A percentile compares a stretch with the other conserved stretches of the same genome.
Evolutionary conservation across 2,797 vertebrate genomes (phyloP).

Genomic region (Ceyx erithaca): DNA sequence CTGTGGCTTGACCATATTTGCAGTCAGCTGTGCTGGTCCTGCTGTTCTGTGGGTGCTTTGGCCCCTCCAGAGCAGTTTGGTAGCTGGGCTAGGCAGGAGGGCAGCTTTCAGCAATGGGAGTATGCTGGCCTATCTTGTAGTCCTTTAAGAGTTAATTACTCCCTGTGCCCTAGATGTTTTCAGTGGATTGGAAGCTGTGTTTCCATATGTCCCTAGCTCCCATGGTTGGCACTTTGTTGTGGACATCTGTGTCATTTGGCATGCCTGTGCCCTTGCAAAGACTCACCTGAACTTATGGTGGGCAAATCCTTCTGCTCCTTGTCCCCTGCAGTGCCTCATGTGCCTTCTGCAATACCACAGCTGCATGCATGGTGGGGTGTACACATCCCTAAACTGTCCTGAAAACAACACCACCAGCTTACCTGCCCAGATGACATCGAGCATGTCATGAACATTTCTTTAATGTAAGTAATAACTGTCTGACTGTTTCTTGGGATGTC

Average conservation of each 20-base stretch:
- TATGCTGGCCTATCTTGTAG: not conserved
- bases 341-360: rapidly evolving
- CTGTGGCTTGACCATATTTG: not conserved
- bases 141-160: constrained; percentile 9
- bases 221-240: rapidly evolving
- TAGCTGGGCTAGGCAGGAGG: not conserved
- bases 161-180: not conserved
- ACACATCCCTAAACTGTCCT: not conserved
- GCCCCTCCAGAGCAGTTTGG: not conserved
- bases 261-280: not conserved
- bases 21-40: not conserved
- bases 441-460: not conserved
- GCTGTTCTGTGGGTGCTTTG: rapidly evolving
- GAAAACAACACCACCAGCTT: rapidly evolving
- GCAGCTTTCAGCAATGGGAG: not conserved
- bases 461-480: not conserved
- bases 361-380: not conserved
- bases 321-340: rapidly evolving
- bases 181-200: constrained; percentile 4
- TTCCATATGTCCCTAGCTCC: constrained; percentile 30
- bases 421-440: not conserved
- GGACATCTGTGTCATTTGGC: not conserved
- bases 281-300: not conserved
- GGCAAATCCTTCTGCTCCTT: not conserved
- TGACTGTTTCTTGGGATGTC: not conserved